Evolutionary conservation across 1,140 invertebrate species (phyloP).

Genomic region (Wasmannia auropunctata): DNA sequence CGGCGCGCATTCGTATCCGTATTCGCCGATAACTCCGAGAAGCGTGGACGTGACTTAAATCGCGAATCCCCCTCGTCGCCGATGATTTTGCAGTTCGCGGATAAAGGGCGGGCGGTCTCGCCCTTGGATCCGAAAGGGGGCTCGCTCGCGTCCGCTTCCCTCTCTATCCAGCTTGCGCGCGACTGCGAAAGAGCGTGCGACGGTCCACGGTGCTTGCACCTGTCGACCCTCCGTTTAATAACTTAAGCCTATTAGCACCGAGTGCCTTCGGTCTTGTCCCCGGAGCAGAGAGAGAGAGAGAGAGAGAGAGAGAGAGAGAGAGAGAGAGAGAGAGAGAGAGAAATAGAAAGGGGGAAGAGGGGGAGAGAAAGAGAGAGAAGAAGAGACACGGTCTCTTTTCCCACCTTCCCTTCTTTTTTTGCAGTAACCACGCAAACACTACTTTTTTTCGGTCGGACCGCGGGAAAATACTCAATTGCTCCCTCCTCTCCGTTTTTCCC

Average conservation of each 20-base stretch:
- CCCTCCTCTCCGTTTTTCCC: not conserved
- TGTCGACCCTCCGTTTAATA: slow-evolving; percentile 75
- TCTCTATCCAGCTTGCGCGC: slow-evolving; percentile 14
- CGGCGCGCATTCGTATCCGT: slow-evolving; percentile 8
- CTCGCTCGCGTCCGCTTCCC: not conserved
- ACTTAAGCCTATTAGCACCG: slow-evolving; percentile 76
- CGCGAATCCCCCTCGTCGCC: slow-evolving; percentile 23
- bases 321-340: not conserved
- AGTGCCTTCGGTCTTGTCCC: slow-evolving; percentile 60
- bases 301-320: not conserved
- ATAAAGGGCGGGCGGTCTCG: slow-evolving; percentile 33
- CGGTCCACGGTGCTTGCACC: slow-evolving; percentile 66
- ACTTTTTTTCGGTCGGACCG: slow-evolving; percentile 38
- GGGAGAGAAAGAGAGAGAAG: not conserved
- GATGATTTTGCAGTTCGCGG: slow-evolving; percentile 44
- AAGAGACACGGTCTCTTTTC: not conserved
- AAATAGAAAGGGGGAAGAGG: no score
- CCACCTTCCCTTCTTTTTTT: slow-evolving; percentile 11
- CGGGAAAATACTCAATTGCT: slow-evolving; percentile 33
- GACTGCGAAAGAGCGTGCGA: slow-evolving; percentile 66
- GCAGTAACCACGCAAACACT: slow-evolving; percentile 44
- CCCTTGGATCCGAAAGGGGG: slow-evolving; percentile 20
- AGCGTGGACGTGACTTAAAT: slow-evolving; percentile 50
- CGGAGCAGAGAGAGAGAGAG: not conserved
- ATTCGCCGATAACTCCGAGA: slow-evolving; percentile 41